Evolutionary conservation across 2,888 invertebrate genomes (phyloP), one percentile per base, ranked within the genome.

Genomic region (Drosophila bunnanda): DNA sequence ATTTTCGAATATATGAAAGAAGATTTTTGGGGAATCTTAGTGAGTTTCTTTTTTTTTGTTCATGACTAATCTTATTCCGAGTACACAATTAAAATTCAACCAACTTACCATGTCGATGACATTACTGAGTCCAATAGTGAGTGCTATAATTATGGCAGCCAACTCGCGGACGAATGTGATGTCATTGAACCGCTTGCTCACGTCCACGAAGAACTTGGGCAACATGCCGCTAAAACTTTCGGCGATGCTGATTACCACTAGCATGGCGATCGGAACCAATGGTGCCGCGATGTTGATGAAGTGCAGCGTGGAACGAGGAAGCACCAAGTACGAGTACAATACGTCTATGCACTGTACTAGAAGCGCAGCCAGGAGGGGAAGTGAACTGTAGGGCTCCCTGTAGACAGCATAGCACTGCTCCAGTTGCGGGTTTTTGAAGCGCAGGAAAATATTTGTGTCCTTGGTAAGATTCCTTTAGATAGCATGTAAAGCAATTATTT

Each of bases 381-480:
- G 91, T 20, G 94, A 95, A 20, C 95, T 95, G 81, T 94, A 95
- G 0, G 95, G 94, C 86, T 95, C 95, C 25, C 94, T 93, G 77
- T 95, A 94, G 34, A 93, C 92, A 56, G 94, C 94, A 90, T 96
- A 96, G 52, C 94, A 94, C 61, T 93, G 93, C 91, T 96, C 96
- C 78, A 95, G 93, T 61, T 94, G 93, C 0, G 93, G 92, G 83
- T 95, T 95, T 76, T 94, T 94, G 92, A 96, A 96, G 72, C 94
- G 93, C 62, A 96, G 91, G 38, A 95, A 91, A 82, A 94, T 93
- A 75, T 94, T 94, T 15, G 95, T 95, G 84, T 95, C 95, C 79
- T 95, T 95, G 60, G 94, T 94, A 58, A 96, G 92, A 88, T 96
- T 91, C 66, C 91, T 91, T 41, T 25, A n/a, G 22, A 2, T 8